Base-by-base conservation (phyloP, 1,140 invertebrate species). In the Colletes gigas region DNA sequence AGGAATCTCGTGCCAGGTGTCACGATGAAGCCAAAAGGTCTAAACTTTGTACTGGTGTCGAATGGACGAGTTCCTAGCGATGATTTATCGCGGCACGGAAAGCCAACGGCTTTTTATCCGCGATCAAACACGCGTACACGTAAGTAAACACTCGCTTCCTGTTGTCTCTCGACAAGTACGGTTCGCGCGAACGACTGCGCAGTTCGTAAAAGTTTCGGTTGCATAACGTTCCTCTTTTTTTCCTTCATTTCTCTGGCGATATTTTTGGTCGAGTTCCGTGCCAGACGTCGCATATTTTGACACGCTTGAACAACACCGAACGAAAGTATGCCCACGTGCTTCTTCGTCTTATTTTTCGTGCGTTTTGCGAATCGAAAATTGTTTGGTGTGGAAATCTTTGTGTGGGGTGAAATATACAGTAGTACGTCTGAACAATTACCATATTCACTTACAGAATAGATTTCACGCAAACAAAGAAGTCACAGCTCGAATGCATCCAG, bases 211-310 rank as follows among this genome's bases (percentile, higher is more conserved):
- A 59, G 6, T 12, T 39, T 7, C 5, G 6, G 6, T 77, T 77
- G 21, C 65, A 44, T 50, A 77, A 77, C 41, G 4, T 10, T 1
- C n/a, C 30, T 30, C 30, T 30, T 59, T 30, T 19, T 14, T 44
- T 60, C 19, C 30, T 21, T 47, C 74, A 67, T 76, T 76, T 77
- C 65, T 69, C 41, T 6, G 44, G 21, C 6, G 74, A 30, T 77
- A 77, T 77, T 77, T 75, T 62, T 54, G 73, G 62, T 6, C 39
- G 30, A 17, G 21, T 75, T 39, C 41, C 54, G 15, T 77, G 74
- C 74, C 74, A 77, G 55, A 59, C 69, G 74, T 77, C 74, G 21
- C 17, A 39, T 15, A 59, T 17, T 69, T 60, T 57, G 44, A 69
- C 74, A 47, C 14, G 6, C 4, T 15, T 3, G 57, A 54, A 15